phyloP scores from a whole-genome alignment of 2,888 invertebrate species.

The Zelleria hepariella region DNA sequence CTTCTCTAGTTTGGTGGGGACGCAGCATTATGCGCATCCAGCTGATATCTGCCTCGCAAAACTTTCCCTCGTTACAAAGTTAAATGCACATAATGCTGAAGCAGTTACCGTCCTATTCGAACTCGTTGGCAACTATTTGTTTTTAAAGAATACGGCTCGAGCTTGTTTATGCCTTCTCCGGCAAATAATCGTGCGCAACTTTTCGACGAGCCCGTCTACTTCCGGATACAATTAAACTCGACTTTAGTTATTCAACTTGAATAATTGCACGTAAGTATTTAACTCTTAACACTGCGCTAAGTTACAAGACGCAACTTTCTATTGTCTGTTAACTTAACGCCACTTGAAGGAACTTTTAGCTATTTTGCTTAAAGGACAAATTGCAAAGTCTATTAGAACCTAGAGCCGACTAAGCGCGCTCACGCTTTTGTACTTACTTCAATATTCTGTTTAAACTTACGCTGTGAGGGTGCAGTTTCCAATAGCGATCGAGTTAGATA shows the following conservation, averaged over 20 bases:
- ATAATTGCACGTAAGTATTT: background rate
- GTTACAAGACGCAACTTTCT: background rate
- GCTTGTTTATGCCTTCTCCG: background rate
- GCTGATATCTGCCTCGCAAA: slow-evolving; percentile 12
- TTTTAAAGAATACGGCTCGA: background rate
- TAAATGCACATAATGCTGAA: slow-evolving; percentile 32
- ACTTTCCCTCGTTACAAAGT: slow-evolving; percentile 35
- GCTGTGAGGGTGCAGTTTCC: too few relatives aligned
- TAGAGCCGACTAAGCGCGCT: too few relatives aligned
- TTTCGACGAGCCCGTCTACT: background rate
- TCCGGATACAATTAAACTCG: slow-evolving; percentile 2
- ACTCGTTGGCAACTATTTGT: slow-evolving; percentile 5
- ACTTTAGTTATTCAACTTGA: slow-evolving; percentile 4
- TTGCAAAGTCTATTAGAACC: too few relatives aligned
- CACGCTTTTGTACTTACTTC: too few relatives aligned
- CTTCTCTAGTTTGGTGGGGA: background rate
- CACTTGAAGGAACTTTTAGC: background rate
- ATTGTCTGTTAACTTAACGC: background rate
- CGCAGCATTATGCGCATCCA: background rate
- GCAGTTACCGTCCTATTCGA: slow-evolving; percentile 25
- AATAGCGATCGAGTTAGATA: too few relatives aligned
- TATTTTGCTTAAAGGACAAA: too few relatives aligned
- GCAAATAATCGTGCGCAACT: slow-evolving; percentile 1
- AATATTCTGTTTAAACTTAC: too few relatives aligned
- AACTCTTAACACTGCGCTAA: background rate